Percentiles rank a stretch among this genome's conserved stretches.
phyloP scores from a whole-genome alignment of 64 coral and sea anemone species.

The Cladopsammia gracilis region DNA sequence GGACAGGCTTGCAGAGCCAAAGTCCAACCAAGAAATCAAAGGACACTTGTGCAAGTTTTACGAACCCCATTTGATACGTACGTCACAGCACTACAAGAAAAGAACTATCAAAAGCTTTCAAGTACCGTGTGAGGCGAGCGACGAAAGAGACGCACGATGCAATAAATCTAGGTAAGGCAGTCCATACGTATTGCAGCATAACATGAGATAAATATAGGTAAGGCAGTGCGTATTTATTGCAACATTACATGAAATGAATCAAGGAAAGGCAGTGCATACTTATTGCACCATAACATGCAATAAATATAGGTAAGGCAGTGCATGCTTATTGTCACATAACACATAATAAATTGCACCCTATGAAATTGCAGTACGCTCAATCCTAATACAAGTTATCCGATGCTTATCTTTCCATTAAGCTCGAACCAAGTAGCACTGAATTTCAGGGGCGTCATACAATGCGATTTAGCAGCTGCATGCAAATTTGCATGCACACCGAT shows the following conservation, averaged over 20 bases:
- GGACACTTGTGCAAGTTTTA: conserved; percentile 13
- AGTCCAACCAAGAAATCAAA: neutral
- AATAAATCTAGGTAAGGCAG: conserved; percentile 5
- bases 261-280: neutral
- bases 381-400: too few species aligned
- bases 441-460: too few species aligned
- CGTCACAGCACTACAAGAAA: neutral
- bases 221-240: neutral
- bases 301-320: neutral
- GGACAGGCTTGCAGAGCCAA: neutral
- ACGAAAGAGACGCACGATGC: neutral
- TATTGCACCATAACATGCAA: neutral
- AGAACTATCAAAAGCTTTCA: neutral
- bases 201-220: neutral
- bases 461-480: too few species aligned
- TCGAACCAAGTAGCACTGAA: too few species aligned
- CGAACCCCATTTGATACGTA: neutral
- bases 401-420: too few species aligned
- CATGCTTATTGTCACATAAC: too few species aligned
- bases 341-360: too few species aligned
- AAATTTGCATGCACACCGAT: too few species aligned
- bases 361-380: too few species aligned
- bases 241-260: neutral
- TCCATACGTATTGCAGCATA: too few species aligned
- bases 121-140: neutral